Base-by-base conservation (phyloP, 2,888 invertebrate genomes). In the Hipparchia semele region DNA sequence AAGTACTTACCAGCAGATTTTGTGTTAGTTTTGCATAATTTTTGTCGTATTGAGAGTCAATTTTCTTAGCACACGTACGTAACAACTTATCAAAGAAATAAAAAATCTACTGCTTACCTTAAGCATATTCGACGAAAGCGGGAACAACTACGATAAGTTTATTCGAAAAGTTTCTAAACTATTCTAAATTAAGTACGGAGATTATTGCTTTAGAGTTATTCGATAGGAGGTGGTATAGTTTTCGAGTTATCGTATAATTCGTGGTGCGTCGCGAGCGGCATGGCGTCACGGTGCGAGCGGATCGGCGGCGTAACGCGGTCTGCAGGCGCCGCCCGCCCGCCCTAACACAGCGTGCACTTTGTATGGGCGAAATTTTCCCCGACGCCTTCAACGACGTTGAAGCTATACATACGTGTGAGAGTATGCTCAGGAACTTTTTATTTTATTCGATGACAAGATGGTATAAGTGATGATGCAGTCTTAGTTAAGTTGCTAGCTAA, bases 261-360 rank as follows among this genome's bases (percentile, higher is more conserved):
- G 75, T 61, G 61, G 67, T 66, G 73, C 53, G 62, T 70, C 71
- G 74, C 75, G 73, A 80, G 81, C 84, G 81, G 82, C 88, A 88
- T 87, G 75, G 75, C 80, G 80, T 72, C 74, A 76, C 72, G 76
- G 83, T 84, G 85, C 80, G 79, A 77, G 82, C 81, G 75, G 79
- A 77, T 79, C 85, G 88, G 81, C 80, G 83, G 84, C 88, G 86
- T 89, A 87, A 80, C 82, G 83, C 86, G 83, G 79, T 90, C 85
- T 91, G 91, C 82, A 87, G 85, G 64, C 79, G 77, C 73, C 77
- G 74, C 84, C 39, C 84, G 84, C 82, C 84, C 85, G 84, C 84
- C 83, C 80, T 76, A 77, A 71, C 65, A 49, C 65, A 61, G 51
- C 71, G 45, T 71, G 73, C 67, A 68, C 67, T 74, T 70, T 64